Conservation (phyloP, 2,797 vertebrate species). For the Zenarchopterus dispar region DNA sequence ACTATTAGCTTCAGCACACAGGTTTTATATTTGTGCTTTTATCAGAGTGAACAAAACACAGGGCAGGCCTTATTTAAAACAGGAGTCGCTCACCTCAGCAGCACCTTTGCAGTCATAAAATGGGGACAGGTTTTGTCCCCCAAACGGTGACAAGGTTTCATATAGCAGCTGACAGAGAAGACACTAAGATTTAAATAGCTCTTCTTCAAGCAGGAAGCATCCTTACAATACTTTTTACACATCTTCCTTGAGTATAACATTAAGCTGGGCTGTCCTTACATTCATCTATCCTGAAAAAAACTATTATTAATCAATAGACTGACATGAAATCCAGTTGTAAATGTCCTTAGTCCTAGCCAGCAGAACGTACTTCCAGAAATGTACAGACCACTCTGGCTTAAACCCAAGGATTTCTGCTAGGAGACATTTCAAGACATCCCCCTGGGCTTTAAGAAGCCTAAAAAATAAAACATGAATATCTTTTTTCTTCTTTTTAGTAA, state of each 20-base stretch:
- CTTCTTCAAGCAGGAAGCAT: constrained; percentile 27
- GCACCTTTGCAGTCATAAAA: constrained; percentile 38
- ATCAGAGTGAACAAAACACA: constrained; percentile 36
- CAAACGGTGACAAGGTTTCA: constrained; percentile 25
- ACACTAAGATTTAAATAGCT: constrained; percentile 26
- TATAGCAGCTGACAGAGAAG: constrained; percentile 21
- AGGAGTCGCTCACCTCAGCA: constrained; percentile 30
- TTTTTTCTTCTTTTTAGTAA: too few species aligned
- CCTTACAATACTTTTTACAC: background rate
- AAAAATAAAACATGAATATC: too few species aligned
- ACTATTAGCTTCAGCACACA: constrained; percentile 56
- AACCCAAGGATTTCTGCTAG: too few species aligned
- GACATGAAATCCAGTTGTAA: too few species aligned
- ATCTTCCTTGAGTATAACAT: background rate
- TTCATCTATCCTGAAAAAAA: background rate
- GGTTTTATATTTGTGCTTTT: constrained; percentile 56
- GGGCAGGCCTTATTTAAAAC: constrained; percentile 49
- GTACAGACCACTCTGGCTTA: too few species aligned
- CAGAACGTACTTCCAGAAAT: too few species aligned
- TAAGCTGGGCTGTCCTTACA: constrained; percentile 5
- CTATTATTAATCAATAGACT: background rate
- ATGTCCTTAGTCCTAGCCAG: too few species aligned
- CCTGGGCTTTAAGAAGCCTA: too few species aligned
- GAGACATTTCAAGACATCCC: too few species aligned
- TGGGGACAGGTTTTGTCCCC: constrained; percentile 16